A percentile compares a stretch with the other conserved stretches of the same genome.
Conservation (phyloP, 2,797 vertebrate species). For the Phrynocephalus forsythii region DNA sequence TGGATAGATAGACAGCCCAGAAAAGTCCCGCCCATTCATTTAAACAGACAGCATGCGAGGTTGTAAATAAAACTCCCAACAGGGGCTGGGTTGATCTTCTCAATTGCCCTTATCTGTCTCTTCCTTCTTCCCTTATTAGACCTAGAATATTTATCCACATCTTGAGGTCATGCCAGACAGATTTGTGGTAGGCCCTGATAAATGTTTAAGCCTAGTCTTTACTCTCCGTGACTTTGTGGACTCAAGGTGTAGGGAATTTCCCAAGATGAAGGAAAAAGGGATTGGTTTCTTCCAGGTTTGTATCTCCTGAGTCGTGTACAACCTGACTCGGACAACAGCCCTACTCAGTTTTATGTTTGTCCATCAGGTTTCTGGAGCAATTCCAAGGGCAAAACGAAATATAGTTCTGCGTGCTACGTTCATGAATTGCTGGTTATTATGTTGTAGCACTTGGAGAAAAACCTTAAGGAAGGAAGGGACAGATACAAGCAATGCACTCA, state of each 20-base stretch:
- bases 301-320: not conserved
- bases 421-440: not conserved
- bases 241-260: not conserved
- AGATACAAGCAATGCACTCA: not conserved
- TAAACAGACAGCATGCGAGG: no score
- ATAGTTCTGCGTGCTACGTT: not conserved
- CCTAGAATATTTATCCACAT: not conserved
- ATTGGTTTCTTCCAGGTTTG: not conserved
- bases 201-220: not conserved
- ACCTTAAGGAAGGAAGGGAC: not conserved
- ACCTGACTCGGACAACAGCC: not conserved
- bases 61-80: no score
- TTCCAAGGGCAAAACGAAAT: not conserved
- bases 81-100: not conserved
- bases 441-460: not conserved
- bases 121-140: no score
- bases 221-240: not conserved
- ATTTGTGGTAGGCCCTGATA: not conserved
- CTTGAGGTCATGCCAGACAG: not conserved
- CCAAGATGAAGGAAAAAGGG: not conserved
- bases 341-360: not conserved
- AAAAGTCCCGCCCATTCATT: no score
- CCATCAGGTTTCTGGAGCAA: not conserved
- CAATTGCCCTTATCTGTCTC: not conserved
- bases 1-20: no score